These are phyloP conservation scores for Petrocephalus sullivani DNA, from an alignment of 2,797 vertebrate species.

Conservation along the genomic window DNA sequence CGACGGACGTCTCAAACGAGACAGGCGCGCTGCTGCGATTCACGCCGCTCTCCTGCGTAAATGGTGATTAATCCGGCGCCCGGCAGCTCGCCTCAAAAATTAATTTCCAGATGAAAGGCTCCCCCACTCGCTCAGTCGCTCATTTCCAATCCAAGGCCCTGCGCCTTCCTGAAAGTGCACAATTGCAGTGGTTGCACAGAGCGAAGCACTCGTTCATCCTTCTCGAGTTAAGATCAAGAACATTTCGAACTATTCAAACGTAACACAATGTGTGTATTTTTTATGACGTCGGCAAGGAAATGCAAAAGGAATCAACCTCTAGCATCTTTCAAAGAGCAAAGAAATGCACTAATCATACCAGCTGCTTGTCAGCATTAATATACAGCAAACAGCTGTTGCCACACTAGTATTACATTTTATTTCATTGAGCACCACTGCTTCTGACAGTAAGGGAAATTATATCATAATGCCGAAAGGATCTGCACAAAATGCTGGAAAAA, in stretches of 20 bases:
- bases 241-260: not conserved
- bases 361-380: conserved; percentile 9
- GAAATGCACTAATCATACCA: not conserved
- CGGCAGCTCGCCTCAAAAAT: not conserved
- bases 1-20: not conserved
- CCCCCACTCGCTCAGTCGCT: not conserved
- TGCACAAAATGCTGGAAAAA: not conserved
- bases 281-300: not conserved
- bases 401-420: not conserved
- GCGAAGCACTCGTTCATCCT: not conserved
- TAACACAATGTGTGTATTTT: not conserved
- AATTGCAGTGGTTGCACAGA: not conserved
- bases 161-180: not conserved
- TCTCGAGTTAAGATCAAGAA: not conserved
- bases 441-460: not conserved
- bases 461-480: not conserved
- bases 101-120: conserved; percentile 14
- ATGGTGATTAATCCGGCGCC: not conserved
- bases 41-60: not conserved
- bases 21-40: not conserved
- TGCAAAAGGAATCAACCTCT: not conserved
- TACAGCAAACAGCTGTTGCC: not conserved
- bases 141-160: not conserved
- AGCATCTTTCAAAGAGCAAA: not conserved
- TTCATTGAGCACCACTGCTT: not conserved